phyloP scores from a whole-genome alignment of 1,140 invertebrate genomes.

The Hycleus phaleratus region DNA sequence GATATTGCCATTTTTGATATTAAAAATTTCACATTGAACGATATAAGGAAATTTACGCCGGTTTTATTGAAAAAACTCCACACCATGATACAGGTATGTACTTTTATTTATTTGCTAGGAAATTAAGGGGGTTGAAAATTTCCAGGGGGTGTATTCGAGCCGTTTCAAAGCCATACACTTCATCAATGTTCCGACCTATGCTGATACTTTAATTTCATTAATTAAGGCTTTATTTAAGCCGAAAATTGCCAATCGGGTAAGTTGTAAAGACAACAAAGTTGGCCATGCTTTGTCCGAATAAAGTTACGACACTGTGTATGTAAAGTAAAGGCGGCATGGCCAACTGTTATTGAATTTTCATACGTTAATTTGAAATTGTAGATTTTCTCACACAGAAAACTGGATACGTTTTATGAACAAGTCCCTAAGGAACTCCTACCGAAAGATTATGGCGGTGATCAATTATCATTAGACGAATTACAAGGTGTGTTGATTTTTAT shows the following conservation, averaged over 20 bases:
- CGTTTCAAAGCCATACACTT: neutral
- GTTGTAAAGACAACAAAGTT: neutral
- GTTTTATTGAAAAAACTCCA: conserved; percentile 14
- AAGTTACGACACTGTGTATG: too few species aligned
- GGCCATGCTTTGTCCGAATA: too few species aligned
- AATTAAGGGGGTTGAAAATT: neutral
- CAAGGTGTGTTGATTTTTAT: neutral
- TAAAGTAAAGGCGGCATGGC: too few species aligned
- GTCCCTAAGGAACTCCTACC: neutral
- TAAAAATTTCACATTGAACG: conserved; percentile 11
- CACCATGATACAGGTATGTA: conserved; percentile 21
- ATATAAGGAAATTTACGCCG: conserved; percentile 15
- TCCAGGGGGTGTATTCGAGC: neutral
- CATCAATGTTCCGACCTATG: neutral
- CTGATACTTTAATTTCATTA: neutral
- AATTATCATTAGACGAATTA: conserved; percentile 3
- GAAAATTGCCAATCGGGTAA: neutral
- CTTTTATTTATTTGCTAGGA: neutral
- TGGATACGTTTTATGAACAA: neutral
- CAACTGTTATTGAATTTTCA: too few species aligned
- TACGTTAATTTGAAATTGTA: too few species aligned
- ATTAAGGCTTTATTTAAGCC: neutral
- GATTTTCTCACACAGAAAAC: too few species aligned
- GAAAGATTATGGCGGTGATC: conserved; percentile 6
- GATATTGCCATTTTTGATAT: conserved; percentile 22